Percentiles rank a stretch among this genome's conserved stretches.
These are phyloP conservation scores for Onychostruthus taczanowskii DNA, from an alignment of 2,113 vertebrate species.

Conservation along the genomic window DNA sequence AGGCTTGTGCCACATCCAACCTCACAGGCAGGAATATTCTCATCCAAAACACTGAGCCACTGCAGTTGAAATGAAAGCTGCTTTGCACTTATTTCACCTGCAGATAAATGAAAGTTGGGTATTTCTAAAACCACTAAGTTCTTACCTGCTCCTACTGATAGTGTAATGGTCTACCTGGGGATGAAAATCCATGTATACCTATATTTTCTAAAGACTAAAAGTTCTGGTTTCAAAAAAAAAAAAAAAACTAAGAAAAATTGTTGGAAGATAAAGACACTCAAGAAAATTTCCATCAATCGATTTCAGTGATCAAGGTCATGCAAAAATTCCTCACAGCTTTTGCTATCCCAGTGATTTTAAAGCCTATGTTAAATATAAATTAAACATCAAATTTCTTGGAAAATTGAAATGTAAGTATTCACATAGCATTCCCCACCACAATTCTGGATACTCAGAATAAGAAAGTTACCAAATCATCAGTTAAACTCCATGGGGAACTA, in stretches of 20 bases:
- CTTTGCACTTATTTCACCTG: neutral
- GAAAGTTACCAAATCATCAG: neutral
- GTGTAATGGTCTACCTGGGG: neutral
- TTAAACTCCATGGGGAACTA: neutral
- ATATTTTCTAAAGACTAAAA: neutral
- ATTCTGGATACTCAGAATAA: neutral
- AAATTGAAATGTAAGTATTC: neutral
- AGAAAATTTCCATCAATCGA: neutral
- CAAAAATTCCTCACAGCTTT: neutral
- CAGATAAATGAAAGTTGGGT: neutral
- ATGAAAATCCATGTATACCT: neutral
- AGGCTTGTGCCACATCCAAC: neutral
- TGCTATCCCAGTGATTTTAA: neutral
- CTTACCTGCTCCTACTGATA: neutral
- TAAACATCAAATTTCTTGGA: neutral
- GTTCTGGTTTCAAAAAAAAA: neutral
- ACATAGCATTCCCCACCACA: neutral
- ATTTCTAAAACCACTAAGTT: neutral
- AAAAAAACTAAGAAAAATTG: neutral
- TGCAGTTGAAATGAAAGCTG: neutral
- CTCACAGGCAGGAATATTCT: neutral
- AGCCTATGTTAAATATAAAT: neutral
- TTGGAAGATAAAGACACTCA: neutral
- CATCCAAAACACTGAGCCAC: neutral
- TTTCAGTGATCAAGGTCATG: neutral